Conservation (phyloP, 2,888 invertebrate species). For the Melanostoma mellinum region DNA sequence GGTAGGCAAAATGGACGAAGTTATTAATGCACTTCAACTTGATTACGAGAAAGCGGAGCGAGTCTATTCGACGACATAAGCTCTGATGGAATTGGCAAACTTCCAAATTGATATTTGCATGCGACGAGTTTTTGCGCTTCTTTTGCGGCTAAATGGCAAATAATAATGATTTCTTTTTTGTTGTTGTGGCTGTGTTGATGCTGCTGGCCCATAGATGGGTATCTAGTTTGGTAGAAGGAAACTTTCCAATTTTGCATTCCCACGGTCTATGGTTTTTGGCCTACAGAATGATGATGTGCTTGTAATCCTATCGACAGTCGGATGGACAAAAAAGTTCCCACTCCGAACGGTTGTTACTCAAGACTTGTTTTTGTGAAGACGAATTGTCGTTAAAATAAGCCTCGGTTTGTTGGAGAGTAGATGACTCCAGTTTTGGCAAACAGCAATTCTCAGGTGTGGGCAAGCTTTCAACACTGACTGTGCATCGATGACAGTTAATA, state of each 20-base stretch:
- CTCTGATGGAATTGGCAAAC: conserved; percentile 54
- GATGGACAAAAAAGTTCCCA: too few relatives aligned
- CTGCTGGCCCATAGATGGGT: neutral
- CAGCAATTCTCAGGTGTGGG: neutral
- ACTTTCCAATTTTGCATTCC: conserved; percentile 49
- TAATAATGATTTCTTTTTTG: conserved; percentile 25
- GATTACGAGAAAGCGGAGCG: conserved; percentile 47
- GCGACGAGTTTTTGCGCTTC: conserved; percentile 37
- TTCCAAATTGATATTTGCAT: conserved; percentile 72
- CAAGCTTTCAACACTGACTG: neutral
- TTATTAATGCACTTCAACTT: conserved; percentile 65
- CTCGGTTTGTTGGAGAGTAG: neutral
- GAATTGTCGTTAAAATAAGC: too few relatives aligned
- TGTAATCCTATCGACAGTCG: neutral
- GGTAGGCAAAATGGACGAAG: conserved; percentile 37
- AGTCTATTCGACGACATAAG: conserved; percentile 49
- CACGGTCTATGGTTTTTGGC: conserved; percentile 50
- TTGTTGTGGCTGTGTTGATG: neutral
- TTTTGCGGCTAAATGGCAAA: conserved; percentile 39
- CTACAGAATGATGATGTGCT: conserved; percentile 9
- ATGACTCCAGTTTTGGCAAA: neutral
- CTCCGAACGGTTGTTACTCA: too few relatives aligned
- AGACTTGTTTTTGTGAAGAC: too few relatives aligned
- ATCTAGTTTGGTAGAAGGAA: conserved; percentile 4
- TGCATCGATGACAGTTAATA: neutral